Evolutionary conservation across 2,888 invertebrate genomes (phyloP).

Genomic region (Eretmocerus hayati): DNA sequence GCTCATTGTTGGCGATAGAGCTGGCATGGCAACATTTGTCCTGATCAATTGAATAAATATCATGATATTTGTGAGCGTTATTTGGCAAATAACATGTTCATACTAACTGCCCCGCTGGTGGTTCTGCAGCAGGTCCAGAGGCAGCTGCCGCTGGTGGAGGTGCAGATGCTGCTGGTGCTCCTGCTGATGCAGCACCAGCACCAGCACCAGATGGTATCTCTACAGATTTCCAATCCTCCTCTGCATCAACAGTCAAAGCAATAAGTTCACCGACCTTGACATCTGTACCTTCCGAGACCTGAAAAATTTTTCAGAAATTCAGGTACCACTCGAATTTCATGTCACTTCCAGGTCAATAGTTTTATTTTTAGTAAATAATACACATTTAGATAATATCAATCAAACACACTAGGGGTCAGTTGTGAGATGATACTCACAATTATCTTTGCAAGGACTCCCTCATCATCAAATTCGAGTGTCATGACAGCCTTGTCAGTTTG

Average conservation of each 20-base stretch:
- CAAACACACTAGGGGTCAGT: neutral
- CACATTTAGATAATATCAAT: no score
- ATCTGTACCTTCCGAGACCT: constrained; percentile 52
- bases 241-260: constrained; percentile 55
- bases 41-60: constrained; percentile 23
- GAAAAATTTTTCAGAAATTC: no score
- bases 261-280: constrained; percentile 54
- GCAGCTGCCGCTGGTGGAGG: constrained; percentile 20
- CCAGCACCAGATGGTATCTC: constrained; percentile 37
- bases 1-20: constrained; percentile 59
- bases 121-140: constrained; percentile 18
- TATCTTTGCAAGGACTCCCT: constrained; percentile 57
- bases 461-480: constrained; percentile 56
- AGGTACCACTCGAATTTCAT: no score
- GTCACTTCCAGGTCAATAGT: no score
- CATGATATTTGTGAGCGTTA: neutral
- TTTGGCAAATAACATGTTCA: neutral
- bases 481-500: constrained; percentile 62
- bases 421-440: constrained; percentile 44
- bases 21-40: constrained; percentile 51
- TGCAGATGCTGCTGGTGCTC: constrained; percentile 17
- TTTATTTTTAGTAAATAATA: no score
- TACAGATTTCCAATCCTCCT: constrained; percentile 57
- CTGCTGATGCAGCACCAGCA: constrained; percentile 16
- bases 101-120: constrained; percentile 41